A percentile compares a stretch with the other conserved stretches of the same genome.
phyloP scores from a whole-genome alignment of 2,888 invertebrate genomes.

The Labia minor region DNA sequence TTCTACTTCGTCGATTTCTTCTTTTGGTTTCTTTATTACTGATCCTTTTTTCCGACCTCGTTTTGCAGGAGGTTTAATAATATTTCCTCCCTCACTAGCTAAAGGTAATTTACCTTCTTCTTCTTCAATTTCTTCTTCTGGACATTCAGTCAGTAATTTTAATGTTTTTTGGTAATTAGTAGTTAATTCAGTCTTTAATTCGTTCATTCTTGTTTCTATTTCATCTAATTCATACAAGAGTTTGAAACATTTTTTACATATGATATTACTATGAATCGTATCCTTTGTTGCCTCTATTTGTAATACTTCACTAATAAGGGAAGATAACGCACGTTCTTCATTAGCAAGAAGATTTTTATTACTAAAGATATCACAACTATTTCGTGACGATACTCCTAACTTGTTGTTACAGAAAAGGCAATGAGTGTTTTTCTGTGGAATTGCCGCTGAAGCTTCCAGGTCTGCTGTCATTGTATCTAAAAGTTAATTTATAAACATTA shows the following conservation, averaged over 20 bases:
- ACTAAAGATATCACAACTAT: slow-evolving; percentile 44
- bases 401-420: slow-evolving; percentile 54
- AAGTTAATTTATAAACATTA: not conserved
- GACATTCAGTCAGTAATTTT: slow-evolving; percentile 26
- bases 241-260: slow-evolving; percentile 60
- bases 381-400: slow-evolving; percentile 42
- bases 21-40: slow-evolving; percentile 23
- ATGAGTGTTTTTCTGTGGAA: slow-evolving; percentile 29
- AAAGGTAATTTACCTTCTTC: slow-evolving; percentile 24
- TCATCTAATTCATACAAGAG: slow-evolving; percentile 44
- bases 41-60: slow-evolving; percentile 22
- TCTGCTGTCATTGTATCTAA: slow-evolving; percentile 33
- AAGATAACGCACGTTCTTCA: slow-evolving; percentile 35
- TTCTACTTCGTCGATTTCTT: slow-evolving; percentile 28
- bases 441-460: slow-evolving; percentile 26
- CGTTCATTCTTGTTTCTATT: slow-evolving; percentile 35
- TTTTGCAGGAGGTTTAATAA: slow-evolving; percentile 17
- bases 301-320: slow-evolving; percentile 40
- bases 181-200: slow-evolving; percentile 43
- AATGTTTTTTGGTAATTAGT: slow-evolving; percentile 41
- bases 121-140: slow-evolving; percentile 19
- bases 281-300: slow-evolving; percentile 42
- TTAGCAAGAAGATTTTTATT: slow-evolving; percentile 31
- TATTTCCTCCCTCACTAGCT: slow-evolving; percentile 24
- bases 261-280: slow-evolving; percentile 37